Evolutionary conservation across 2,888 invertebrate genomes (phyloP).

Genomic region (Catocala nupta): DNA sequence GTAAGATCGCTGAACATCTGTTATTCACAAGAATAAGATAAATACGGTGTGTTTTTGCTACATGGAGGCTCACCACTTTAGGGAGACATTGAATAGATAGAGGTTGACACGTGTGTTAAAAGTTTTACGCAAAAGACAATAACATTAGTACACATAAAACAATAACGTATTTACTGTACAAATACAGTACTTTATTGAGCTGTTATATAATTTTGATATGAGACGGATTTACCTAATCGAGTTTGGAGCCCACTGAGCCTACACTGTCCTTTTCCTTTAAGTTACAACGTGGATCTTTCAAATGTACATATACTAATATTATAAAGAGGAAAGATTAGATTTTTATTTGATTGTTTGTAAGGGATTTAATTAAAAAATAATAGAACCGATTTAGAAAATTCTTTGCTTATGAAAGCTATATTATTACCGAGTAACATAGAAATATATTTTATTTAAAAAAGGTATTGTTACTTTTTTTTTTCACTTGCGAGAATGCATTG

Average conservation of each 20-base stretch:
- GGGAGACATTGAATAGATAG: conserved; percentile 53
- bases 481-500: no score
- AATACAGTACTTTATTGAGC: conserved; percentile 10
- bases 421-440: no score
- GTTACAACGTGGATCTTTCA: no score
- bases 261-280: conserved; percentile 25
- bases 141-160: background rate
- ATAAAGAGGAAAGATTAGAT: no score
- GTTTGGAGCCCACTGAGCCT: conserved; percentile 21
- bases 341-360: no score
- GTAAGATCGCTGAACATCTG: conserved; percentile 70
- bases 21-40: conserved; percentile 76
- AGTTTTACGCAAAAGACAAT: conserved; percentile 20
- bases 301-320: no score
- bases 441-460: no score
- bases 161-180: conserved; percentile 18
- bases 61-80: conserved; percentile 55
- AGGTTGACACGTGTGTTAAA: conserved; percentile 38
- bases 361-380: no score
- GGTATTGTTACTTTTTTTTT: no score
- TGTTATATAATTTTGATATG: conserved; percentile 40
- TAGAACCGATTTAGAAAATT: no score
- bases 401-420: no score
- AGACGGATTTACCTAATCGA: conserved; percentile 41
- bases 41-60: conserved; percentile 68